Conservation (phyloP, 2,797 vertebrate species). For the Enteromius radiatus region DNA sequence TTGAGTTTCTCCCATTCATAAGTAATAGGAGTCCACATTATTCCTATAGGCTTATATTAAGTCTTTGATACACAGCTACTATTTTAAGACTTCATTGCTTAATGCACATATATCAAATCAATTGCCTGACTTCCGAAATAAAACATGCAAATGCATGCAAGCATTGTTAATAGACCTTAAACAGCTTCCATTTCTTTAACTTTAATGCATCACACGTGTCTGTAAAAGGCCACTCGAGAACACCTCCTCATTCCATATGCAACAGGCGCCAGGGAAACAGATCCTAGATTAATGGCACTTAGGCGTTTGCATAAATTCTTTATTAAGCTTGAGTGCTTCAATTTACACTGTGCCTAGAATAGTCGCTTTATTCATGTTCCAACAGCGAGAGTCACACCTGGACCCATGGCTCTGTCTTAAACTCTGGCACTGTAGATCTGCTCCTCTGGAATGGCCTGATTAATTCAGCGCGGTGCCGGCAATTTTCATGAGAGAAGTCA, state of each 20-base stretch:
- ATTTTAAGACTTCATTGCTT: constrained; percentile 10
- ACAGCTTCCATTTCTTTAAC: constrained; percentile 17
- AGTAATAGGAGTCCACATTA: no score
- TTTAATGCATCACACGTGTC: constrained; percentile 30
- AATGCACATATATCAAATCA: constrained; percentile 2
- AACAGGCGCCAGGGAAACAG: constrained; percentile 50
- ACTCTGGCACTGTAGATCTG: constrained; percentile 39
- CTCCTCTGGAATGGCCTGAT: constrained; percentile 56
- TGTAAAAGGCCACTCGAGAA: constrained; percentile 63
- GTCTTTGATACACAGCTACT: not conserved
- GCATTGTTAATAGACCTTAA: constrained; percentile 36
- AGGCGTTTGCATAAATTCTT: constrained; percentile 61
- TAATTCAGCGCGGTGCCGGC: constrained; percentile 62
- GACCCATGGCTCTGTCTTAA: constrained; percentile 41
- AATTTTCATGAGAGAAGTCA: constrained; percentile 45
- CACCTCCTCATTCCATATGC: constrained; percentile 59
- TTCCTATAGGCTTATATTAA: not conserved
- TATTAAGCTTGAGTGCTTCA: constrained; percentile 63
- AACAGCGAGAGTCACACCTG: constrained; percentile 42
- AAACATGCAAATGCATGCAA: constrained; percentile 35
- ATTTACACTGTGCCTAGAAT: constrained; percentile 60
- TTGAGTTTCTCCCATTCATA: no score
- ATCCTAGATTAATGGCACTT: constrained; percentile 61
- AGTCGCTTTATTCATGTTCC: constrained; percentile 51
- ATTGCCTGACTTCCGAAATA: constrained; percentile 8